phyloP scores from a whole-genome alignment of 2,888 invertebrate species.

The Bombylius discolor region DNA sequence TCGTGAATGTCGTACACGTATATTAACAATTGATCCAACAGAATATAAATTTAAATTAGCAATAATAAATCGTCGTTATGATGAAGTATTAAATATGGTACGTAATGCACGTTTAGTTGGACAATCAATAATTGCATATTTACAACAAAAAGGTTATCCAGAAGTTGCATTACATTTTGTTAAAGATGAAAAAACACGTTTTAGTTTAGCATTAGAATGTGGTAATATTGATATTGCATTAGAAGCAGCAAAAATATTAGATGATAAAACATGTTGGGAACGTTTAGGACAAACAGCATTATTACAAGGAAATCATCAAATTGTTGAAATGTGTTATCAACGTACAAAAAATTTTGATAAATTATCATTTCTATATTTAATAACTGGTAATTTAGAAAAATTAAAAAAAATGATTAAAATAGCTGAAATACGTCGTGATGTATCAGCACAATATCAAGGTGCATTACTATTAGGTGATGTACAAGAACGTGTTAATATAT shows the following conservation, averaged over 20 bases:
- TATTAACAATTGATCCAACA: constrained; percentile 89
- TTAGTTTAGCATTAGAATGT: constrained; percentile 91
- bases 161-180: constrained; percentile 98
- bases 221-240: constrained; percentile 96
- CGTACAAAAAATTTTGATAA: constrained; percentile 99
- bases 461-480: constrained; percentile 87
- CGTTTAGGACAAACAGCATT: constrained; percentile 86
- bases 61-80: constrained; percentile 87
- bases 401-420: constrained; percentile 98
- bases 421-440: constrained; percentile 94
- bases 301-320: constrained; percentile 85
- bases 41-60: constrained; percentile 97
- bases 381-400: constrained; percentile 96
- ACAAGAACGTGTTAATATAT: constrained; percentile 70
- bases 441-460: constrained; percentile 93
- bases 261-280: constrained; percentile 94
- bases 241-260: constrained; percentile 88
- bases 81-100: constrained; percentile 90
- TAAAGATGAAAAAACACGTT: constrained; percentile 93
- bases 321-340: constrained; percentile 99
- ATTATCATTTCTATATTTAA: constrained; percentile 90
- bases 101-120: constrained; percentile 92
- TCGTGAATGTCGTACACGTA: constrained; percentile 78
- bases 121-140: constrained; percentile 96
- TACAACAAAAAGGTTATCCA: constrained; percentile 98